phyloP scores from a whole-genome alignment of 2,113 vertebrate species.

The Burhinus bistriatus region DNA sequence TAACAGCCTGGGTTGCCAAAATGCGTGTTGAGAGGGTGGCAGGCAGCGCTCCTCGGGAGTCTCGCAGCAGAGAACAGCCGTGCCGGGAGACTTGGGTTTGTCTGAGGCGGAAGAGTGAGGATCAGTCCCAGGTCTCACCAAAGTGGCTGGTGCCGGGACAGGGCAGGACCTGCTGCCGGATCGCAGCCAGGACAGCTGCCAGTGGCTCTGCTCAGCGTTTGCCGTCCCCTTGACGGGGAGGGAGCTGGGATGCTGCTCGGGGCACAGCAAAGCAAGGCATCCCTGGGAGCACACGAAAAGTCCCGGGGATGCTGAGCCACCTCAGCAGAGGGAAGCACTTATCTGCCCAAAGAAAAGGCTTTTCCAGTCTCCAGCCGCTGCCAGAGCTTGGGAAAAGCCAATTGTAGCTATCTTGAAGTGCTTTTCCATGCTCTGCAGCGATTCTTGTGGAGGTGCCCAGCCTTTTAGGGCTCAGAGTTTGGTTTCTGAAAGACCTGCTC shows the following conservation, averaged over 20 bases:
- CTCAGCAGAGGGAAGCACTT: rapidly evolving
- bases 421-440: background rate
- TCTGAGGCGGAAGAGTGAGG: background rate
- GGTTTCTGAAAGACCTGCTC: background rate
- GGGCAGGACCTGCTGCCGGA: background rate
- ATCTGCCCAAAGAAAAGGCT: background rate
- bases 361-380: background rate
- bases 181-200: rapidly evolving
- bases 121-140: background rate
- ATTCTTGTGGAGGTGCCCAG: background rate
- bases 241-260: rapidly evolving
- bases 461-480: background rate
- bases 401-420: background rate
- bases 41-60: background rate
- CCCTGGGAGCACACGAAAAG: background rate
- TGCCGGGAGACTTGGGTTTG: background rate
- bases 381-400: background rate
- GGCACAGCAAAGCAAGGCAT: rapidly evolving
- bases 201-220: background rate
- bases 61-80: rapidly evolving
- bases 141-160: background rate
- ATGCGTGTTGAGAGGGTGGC: background rate
- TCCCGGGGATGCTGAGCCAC: background rate
- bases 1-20: background rate
- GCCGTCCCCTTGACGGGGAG: background rate